Base-by-base conservation (phyloP, 2,797 vertebrate genomes). In the Tokudaia tokunoshimensis region DNA sequence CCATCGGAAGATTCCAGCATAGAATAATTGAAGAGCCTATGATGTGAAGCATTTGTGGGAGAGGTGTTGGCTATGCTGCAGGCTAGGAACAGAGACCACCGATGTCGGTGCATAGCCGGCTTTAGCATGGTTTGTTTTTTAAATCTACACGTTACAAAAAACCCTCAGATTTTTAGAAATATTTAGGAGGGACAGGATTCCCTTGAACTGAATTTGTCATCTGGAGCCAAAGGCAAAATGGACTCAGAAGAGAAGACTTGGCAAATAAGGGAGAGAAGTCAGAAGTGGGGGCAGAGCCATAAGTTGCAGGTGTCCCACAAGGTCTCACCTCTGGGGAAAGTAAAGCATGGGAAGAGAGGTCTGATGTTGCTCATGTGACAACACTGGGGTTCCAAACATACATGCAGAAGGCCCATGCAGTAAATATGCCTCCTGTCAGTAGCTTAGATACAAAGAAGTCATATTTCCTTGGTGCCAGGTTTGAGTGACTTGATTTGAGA, bases 121-220 rank as follows among this genome's bases (percentile, higher is more conserved):
- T 22, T 59, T 59, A 59, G 59, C 59, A 59, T 24, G 59, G 59
- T 59, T 59, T 59, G 59, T 59, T 59, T 59, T 59, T 59, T 22
- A 59, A 59, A 59, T 22, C 59, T 59, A 22, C 20, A 59, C 57
- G 2, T 6, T 59, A 59, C 59, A 2, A 22, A 22, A 59, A 59
- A 24, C 59, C 5, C 59, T 22, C 78, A 72, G 91, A 92, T n/a
- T 79, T 79, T 79, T 26, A 52, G 41, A 82, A 80, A 88, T 82
- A 80, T 37, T 90, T 47, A 41, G 34, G 83, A 94, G 24, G 3
- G 59, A 79, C 0, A 80, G 1, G 57, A 29, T 4, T 14, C 6
- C 14, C 50, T 50, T 29, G 50, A 95, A 61, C 10, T 82, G 59
- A 84, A 95, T 59, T 74, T 93, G 52, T 75, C 44, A 90, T 90